Evolutionary conservation across 37 sponge, comb jelly and placozoan genomes (phyloP).

Genomic region (Diacarnus erythraeanus): DNA sequence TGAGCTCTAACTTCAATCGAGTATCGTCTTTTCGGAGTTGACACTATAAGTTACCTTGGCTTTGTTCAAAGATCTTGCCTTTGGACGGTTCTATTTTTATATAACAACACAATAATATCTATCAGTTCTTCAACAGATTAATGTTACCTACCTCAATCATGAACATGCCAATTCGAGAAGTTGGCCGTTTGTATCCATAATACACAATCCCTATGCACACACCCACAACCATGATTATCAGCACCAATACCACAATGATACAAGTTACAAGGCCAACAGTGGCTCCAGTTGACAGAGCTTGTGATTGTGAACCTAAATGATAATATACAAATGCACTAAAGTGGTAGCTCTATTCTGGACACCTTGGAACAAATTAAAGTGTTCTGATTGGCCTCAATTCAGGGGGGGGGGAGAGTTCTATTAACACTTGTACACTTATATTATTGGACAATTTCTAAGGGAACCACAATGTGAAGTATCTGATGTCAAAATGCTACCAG

Average conservation of each 20-base stretch:
- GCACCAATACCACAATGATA: constrained; percentile 5
- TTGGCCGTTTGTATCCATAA: constrained; percentile 46
- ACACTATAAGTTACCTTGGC: background rate
- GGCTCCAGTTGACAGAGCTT: background rate
- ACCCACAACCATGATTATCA: constrained; percentile 10
- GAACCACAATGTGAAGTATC: no score
- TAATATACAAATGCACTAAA: no score
- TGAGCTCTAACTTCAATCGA: no score
- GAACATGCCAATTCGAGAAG: constrained; percentile 34
- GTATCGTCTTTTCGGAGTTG: constrained; percentile 5
- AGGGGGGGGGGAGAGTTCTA: no score
- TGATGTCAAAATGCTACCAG: no score
- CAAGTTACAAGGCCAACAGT: constrained; percentile 15
- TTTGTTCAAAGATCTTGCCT: constrained; percentile 45
- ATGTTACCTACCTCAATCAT: constrained; percentile 61
- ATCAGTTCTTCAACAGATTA: background rate
- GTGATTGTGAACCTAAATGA: no score
- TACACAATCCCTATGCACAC: constrained; percentile 5
- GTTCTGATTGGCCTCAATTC: no score
- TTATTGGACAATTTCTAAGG: no score
- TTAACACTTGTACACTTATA: no score
- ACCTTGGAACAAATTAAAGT: no score
- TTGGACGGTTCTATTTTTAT: constrained; percentile 34
- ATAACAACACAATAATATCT: background rate
- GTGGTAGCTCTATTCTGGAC: no score